Percentiles rank a stretch among this genome's conserved stretches.
Conservation (phyloP, 1,140 invertebrate genomes). For the Temnothorax longispinosus region DNA sequence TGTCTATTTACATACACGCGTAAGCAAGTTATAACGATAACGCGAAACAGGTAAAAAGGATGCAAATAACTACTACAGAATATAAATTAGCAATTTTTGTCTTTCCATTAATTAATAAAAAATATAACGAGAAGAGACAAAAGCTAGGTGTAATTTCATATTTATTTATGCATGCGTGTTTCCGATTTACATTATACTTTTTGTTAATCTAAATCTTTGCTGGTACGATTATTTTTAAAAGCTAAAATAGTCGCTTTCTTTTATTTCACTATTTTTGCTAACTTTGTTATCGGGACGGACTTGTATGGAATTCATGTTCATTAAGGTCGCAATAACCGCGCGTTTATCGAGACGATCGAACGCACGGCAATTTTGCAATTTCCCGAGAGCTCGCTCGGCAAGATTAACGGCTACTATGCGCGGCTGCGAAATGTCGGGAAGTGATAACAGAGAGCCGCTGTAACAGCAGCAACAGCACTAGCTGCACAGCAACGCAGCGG, state of each 20-base stretch:
- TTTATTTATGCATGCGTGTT: not conserved
- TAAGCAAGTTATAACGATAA: constrained; percentile 8
- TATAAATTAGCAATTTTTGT: constrained; percentile 7
- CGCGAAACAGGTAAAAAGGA: not conserved
- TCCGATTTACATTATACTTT: not conserved
- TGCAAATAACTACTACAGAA: not conserved
- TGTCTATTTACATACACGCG: not conserved
- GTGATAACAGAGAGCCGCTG: constrained; percentile 56
- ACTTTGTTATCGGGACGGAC: not conserved
- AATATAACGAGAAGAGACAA: not conserved
- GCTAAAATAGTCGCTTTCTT: not conserved
- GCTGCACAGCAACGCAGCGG: constrained; percentile 36
- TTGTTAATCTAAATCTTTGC: not conserved
- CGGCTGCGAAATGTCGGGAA: constrained; percentile 64
- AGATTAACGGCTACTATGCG: constrained; percentile 64
- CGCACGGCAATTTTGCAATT: constrained; percentile 56
- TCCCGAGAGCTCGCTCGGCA: constrained; percentile 53
- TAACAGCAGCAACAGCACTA: not conserved
- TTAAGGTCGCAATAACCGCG: constrained; percentile 10
- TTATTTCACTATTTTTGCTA: not conserved
- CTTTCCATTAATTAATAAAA: not conserved
- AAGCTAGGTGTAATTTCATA: not conserved
- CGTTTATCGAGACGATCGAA: constrained; percentile 21
- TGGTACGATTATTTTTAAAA: not conserved
- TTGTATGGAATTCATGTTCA: not conserved